Evolutionary conservation across 2,113 vertebrate genomes (phyloP), one percentile per base, ranked within the genome.

Genomic region (Spermophilus dauricus): DNA sequence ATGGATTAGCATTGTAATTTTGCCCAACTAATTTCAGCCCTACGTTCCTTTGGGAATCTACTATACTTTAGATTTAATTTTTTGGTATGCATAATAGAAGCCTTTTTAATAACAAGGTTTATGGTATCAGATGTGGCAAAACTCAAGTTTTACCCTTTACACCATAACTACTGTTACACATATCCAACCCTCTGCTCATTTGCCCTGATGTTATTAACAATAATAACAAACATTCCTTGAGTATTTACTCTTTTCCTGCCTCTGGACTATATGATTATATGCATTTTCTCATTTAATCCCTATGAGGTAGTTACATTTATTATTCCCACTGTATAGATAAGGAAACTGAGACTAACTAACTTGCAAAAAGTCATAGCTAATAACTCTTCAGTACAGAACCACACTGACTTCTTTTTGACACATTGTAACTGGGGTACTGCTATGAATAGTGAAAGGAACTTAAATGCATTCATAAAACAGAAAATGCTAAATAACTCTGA

Each of bases 1-100:
- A 12, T 95, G 39, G n/a, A n/a, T 89, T 96, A 56, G n/a, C 39
- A 63, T 11, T 89, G 6, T 63, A 93, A 93, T 92, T 96, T 95
- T 90, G 34, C 78, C 78, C 73, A 93, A 81, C 18, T 95, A 58
- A 90, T 95, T 95, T 80, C 42, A 97, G 34, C 34, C 93, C 70
- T 81, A 10, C 83, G 32, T 91, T 89, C 28, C 87, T 94, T 94
- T 14, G 77, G 86, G 53, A 91, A 89, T 61, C 18, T 82, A 86
- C 34, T 89, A 17, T 37, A 32, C 28, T 87, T 89, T 76, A 61
- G 30, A 91, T 76, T 94, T 69, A 30, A 32, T 6, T 42, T 84
- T 93, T 93, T 73, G 37, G 39, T 24, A 61, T 82, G 51, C 37
- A 58, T 58, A 77, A 20, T 26, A 80, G 16, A 90, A 96, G 16